Evolutionary conservation across 2,888 invertebrate genomes (phyloP).

Genomic region (Galeopsomyia nigrocyanea): DNA sequence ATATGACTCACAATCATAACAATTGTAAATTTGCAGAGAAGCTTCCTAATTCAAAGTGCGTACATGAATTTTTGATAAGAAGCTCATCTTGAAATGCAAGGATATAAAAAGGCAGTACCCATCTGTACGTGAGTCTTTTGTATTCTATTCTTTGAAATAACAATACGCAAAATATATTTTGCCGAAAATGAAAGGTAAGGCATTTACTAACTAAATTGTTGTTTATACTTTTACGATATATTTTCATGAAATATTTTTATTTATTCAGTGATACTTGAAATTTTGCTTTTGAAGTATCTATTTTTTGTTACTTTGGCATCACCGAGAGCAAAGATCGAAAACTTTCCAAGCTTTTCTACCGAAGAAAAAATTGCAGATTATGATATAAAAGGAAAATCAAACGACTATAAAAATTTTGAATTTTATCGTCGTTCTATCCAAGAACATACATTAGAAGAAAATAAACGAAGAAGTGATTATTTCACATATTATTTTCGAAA

Average conservation of each 20-base stretch:
- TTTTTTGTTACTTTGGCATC: background rate
- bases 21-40: constrained; percentile 49
- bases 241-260: background rate
- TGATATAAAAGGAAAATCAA: background rate
- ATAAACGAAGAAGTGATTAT: too few relatives aligned
- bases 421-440: background rate
- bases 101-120: constrained; percentile 18
- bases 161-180: too few relatives aligned
- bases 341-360: background rate
- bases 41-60: constrained; percentile 27
- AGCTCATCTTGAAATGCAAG: constrained; percentile 1
- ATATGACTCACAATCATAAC: constrained; percentile 50
- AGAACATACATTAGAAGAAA: too few relatives aligned
- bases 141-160: too few relatives aligned
- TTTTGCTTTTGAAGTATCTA: background rate
- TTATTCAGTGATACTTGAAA: constrained; percentile 2
- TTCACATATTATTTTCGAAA: background rate
- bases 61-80: constrained; percentile 30
- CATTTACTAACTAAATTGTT: too few relatives aligned
- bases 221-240: background rate
- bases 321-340: background rate
- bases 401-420: background rate
- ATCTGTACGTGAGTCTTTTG: too few relatives aligned
- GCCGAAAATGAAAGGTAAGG: too few relatives aligned
- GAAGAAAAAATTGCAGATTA: background rate